Percentiles rank a stretch among this genome's conserved stretches.
Conservation (phyloP, 2,888 invertebrate species). For the Punctoribates punctum region DNA sequence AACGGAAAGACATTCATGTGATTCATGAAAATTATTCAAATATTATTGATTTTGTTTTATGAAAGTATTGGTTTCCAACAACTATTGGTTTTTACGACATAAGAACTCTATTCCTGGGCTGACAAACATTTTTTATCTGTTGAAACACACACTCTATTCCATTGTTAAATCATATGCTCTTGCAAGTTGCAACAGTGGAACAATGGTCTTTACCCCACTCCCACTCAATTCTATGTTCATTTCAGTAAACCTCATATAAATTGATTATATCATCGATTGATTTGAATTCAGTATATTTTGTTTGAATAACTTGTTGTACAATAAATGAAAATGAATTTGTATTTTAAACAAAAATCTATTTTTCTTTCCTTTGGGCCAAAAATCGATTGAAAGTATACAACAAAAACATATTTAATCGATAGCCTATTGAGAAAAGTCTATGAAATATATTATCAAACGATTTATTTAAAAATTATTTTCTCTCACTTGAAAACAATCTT, state of each 20-base stretch:
- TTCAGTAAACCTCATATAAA: neutral
- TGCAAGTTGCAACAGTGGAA: too few relatives aligned
- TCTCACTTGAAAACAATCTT: neutral
- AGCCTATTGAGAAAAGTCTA: neutral
- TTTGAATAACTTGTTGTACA: conserved; percentile 5
- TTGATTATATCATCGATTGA: conserved; percentile 24
- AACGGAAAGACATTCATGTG: neutral
- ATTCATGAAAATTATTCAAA: conserved; percentile 14
- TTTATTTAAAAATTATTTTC: conserved; percentile 12
- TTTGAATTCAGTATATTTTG: neutral
- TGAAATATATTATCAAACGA: neutral
- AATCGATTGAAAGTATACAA: neutral
- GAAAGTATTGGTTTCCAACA: neutral
- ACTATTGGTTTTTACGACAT: neutral
- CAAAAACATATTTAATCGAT: conserved; percentile 6
- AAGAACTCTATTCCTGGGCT: neutral
- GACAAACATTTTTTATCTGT: neutral
- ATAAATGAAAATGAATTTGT: neutral
- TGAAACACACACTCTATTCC: neutral
- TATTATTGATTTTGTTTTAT: neutral
- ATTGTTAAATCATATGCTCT: neutral
- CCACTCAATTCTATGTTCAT: neutral
- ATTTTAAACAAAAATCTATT: conserved; percentile 10
- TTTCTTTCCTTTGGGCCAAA: neutral
- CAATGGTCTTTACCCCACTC: neutral